Evolutionary conservation across 2,888 invertebrate species (phyloP).

Genomic region (Campaea margaritaria): DNA sequence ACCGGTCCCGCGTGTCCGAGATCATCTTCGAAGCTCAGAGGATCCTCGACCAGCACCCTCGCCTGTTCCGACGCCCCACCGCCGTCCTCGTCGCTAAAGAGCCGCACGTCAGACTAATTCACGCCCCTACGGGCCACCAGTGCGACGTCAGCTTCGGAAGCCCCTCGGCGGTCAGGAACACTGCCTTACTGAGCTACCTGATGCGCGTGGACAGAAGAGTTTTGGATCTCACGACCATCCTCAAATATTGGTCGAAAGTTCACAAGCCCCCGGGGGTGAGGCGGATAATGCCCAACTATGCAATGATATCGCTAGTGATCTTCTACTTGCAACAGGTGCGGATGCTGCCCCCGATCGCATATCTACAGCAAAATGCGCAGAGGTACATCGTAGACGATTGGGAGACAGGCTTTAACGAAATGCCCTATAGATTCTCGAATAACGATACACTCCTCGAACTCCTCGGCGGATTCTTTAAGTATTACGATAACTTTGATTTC

Average conservation of each 20-base stretch:
- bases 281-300: slow-evolving; percentile 25
- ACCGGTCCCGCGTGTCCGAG: slow-evolving; percentile 4
- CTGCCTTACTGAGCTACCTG: slow-evolving; percentile 35
- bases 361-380: slow-evolving; percentile 18
- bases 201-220: slow-evolving; percentile 35
- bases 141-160: slow-evolving; percentile 35
- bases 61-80: slow-evolving; percentile 17
- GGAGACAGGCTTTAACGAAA: slow-evolving; percentile 25
- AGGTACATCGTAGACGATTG: slow-evolving; percentile 3
- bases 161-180: slow-evolving; percentile 10
- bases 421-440: slow-evolving; percentile 13
- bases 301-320: slow-evolving; percentile 34
- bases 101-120: slow-evolving; percentile 11
- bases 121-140: slow-evolving; percentile 21
- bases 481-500: slow-evolving; percentile 47
- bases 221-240: slow-evolving; percentile 28
- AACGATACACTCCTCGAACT: slow-evolving; percentile 45
- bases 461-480: slow-evolving; percentile 55
- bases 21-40: slow-evolving; percentile 19
- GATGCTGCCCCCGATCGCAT: slow-evolving; percentile 12
- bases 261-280: slow-evolving; percentile 13
- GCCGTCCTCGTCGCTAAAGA: not conserved
- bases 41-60: slow-evolving; percentile 33
- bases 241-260: slow-evolving; percentile 41
- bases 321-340: slow-evolving; percentile 46